These are phyloP conservation scores for Diplolepis rosae DNA, from an alignment of 2,888 invertebrate species.

Conservation along the genomic window DNA sequence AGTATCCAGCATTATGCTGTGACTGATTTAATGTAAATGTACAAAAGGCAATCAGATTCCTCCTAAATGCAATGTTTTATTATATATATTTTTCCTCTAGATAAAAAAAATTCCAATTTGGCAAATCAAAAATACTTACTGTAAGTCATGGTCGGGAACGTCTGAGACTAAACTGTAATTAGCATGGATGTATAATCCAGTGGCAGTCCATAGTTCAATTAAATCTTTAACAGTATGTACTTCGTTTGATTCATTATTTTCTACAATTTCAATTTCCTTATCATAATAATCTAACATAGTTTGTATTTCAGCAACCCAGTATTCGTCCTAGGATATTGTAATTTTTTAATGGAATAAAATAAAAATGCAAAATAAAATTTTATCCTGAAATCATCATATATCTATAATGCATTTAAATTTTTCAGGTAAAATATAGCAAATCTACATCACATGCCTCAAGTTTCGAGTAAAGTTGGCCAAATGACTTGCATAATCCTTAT, in stretches of 20 bases:
- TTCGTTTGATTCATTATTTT: constrained; percentile 58
- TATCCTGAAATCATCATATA: too few species aligned
- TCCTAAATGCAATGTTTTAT: constrained; percentile 42
- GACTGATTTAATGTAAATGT: constrained; percentile 36
- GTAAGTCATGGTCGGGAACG: constrained; percentile 61
- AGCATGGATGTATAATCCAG: constrained; percentile 62
- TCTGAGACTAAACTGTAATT: constrained; percentile 55
- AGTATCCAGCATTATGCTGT: neutral
- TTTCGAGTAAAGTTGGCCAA: too few species aligned
- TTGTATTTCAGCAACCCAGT: constrained; percentile 79
- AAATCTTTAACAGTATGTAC: constrained; percentile 56
- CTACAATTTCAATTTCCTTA: constrained; percentile 58
- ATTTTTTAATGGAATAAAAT: neutral
- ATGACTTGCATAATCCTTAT: too few species aligned
- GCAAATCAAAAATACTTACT: constrained; percentile 48
- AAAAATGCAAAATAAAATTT: constrained; percentile 26
- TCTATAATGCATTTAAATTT: too few species aligned
- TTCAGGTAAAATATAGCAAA: too few species aligned
- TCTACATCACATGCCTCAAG: too few species aligned
- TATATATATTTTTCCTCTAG: neutral
- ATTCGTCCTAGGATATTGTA: constrained; percentile 73
- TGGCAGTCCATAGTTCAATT: constrained; percentile 67
- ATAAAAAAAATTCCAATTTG: neutral
- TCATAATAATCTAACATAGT: constrained; percentile 73
- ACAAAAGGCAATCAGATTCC: constrained; percentile 55